A percentile compares a stretch with the other conserved stretches of the same genome.
Conservation (phyloP, 2,888 invertebrate species). For the Drosophila siamana region DNA sequence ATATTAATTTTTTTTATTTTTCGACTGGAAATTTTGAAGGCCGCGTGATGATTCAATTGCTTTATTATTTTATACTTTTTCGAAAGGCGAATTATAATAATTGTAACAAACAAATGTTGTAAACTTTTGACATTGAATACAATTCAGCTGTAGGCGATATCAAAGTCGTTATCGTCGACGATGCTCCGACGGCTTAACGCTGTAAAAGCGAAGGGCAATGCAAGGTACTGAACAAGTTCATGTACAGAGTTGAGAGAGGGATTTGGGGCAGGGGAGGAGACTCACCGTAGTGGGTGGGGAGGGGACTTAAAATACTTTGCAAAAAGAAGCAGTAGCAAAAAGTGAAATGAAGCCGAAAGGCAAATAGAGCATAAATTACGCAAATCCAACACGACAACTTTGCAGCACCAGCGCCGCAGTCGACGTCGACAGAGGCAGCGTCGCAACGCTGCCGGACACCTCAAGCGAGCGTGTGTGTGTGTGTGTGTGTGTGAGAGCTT, state of each 20-base stretch:
- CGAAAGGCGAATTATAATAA: too few relatives aligned
- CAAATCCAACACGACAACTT: slow-evolving; percentile 79
- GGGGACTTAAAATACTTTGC: slow-evolving; percentile 48
- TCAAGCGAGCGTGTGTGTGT: slow-evolving; percentile 7
- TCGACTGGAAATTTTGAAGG: too few relatives aligned
- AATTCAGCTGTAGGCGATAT: slow-evolving; percentile 27
- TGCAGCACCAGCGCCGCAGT: slow-evolving; percentile 35
- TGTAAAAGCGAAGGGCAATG: slow-evolving; percentile 9
- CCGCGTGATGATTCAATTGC: too few relatives aligned
- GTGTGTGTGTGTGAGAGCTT: slow-evolving; percentile 21
- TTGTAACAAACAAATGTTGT: too few relatives aligned
- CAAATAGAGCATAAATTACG: slow-evolving; percentile 82
- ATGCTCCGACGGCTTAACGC: slow-evolving; percentile 15
- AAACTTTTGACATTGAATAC: too few relatives aligned
- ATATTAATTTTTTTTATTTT: too few relatives aligned
- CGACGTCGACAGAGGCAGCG: slow-evolving; percentile 18
- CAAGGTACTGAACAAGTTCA: slow-evolving; percentile 26
- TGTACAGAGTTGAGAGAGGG: not conserved
- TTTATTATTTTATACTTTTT: too few relatives aligned
- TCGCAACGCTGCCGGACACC: slow-evolving; percentile 31
- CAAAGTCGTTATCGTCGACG: slow-evolving; percentile 27
- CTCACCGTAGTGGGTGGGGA: slow-evolving; percentile 4
- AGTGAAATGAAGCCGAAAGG: slow-evolving; percentile 79
- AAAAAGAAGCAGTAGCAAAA: slow-evolving; percentile 63
- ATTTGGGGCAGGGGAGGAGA: not conserved